These are phyloP conservation scores for Hypselothyrea guttata DNA, from an alignment of 2,888 invertebrate species.

Conservation along the genomic window DNA sequence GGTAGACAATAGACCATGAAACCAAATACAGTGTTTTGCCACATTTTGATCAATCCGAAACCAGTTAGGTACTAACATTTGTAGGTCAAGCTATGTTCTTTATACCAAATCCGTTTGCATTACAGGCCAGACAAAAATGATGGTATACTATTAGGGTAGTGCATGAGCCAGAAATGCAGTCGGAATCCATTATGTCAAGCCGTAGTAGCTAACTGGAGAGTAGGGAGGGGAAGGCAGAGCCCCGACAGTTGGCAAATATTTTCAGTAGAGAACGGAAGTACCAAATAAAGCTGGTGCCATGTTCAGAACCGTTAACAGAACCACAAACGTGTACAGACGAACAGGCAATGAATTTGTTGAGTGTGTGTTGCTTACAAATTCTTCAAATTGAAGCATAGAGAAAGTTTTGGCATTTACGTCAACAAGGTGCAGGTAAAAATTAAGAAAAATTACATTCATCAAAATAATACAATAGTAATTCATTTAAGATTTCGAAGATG, in stretches of 20 bases:
- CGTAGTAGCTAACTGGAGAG: neutral
- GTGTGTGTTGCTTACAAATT: constrained; percentile 20
- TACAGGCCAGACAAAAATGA: too few species aligned
- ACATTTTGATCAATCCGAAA: too few species aligned
- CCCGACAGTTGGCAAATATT: constrained; percentile 31
- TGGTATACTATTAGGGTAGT: too few species aligned
- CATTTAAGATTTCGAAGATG: neutral
- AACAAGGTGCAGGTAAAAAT: neutral
- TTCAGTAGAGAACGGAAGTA: constrained; percentile 64
- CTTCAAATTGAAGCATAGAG: constrained; percentile 21
- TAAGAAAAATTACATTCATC: too few species aligned
- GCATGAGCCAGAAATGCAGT: constrained; percentile 16
- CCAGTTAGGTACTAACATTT: too few species aligned
- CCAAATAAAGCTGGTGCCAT: constrained; percentile 44
- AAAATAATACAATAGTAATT: too few species aligned
- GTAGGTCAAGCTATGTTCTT: too few species aligned
- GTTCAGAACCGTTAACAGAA: constrained; percentile 28
- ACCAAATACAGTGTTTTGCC: too few species aligned
- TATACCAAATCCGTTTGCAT: too few species aligned
- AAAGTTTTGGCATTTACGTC: constrained; percentile 39
- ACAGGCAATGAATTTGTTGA: constrained; percentile 37
- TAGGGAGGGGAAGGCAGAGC: constrained; percentile 3
- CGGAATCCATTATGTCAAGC: constrained; percentile 29
- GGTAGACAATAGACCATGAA: too few species aligned
- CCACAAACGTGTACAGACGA: constrained; percentile 21